phyloP scores from a whole-genome alignment of 2,113 vertebrate species.

The Podarcis cretensis region DNA sequence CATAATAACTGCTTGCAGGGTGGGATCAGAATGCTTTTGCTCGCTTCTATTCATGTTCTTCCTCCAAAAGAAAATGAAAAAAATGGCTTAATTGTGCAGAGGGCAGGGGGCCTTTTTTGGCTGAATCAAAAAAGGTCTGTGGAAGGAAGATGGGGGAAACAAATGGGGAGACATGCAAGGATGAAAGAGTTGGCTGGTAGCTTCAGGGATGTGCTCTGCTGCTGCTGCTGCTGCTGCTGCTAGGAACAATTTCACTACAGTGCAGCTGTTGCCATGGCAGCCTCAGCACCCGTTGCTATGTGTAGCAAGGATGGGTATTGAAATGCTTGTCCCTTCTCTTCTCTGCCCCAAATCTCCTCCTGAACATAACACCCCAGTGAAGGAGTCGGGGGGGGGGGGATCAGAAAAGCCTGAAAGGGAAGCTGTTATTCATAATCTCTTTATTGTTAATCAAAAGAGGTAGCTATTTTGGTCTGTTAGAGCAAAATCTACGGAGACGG shows the following conservation, averaged over 20 bases:
- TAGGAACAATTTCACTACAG: not conserved
- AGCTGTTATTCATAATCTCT: not conserved
- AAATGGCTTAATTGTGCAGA: not conserved
- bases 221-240: not conserved
- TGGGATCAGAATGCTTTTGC: not conserved
- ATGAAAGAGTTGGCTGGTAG: conserved; percentile 43
- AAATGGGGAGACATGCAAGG: not conserved
- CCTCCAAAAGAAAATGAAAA: too few species aligned
- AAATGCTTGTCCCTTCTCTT: not conserved
- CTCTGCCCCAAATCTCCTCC: not conserved
- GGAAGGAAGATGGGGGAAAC: conserved; percentile 41
- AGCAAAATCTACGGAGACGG: not conserved
- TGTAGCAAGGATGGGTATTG: conserved; percentile 23
- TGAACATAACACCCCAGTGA: not conserved
- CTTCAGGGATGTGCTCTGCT: conserved; percentile 52
- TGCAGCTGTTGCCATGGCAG: conserved; percentile 68
- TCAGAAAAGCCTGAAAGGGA: not conserved
- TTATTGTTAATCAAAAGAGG: not conserved
- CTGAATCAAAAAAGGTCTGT: not conserved
- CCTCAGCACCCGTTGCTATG: conserved; percentile 65
- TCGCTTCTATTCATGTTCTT: not conserved
- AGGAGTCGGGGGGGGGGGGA: not conserved
- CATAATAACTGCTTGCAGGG: not conserved
- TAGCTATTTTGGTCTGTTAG: not conserved
- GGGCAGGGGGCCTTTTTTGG: not conserved